Conservation (phyloP, 35 echinoderm and acorn worm genomes). For the Heliocidaris erythrogramma region DNA sequence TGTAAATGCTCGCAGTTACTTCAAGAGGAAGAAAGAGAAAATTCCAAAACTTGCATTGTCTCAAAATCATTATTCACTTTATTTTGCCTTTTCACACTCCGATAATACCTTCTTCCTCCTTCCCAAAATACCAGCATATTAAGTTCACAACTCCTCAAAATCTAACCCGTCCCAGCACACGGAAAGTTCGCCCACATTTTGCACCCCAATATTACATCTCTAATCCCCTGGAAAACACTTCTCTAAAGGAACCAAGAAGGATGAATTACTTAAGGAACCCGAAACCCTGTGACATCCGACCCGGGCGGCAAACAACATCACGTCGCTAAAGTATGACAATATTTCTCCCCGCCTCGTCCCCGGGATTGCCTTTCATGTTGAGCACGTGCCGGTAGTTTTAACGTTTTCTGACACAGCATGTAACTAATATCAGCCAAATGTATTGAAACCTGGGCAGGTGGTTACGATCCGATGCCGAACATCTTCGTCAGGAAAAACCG, state of each 20-base stretch:
- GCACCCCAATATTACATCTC: neutral
- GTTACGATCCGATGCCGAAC: neutral
- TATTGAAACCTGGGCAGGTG: slow-evolving; percentile 15
- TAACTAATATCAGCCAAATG: neutral
- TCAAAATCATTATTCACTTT: neutral
- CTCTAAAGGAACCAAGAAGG: neutral
- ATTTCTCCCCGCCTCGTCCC: neutral
- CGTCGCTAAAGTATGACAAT: neutral
- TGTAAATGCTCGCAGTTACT: no score
- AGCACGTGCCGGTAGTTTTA: neutral
- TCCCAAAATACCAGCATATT: neutral
- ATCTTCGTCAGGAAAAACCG: neutral
- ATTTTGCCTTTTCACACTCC: neutral
- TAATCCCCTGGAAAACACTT: neutral
- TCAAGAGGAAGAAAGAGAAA: no score
- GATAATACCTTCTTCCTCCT: neutral
- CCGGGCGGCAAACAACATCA: neutral
- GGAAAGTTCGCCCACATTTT: neutral
- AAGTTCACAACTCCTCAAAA: neutral
- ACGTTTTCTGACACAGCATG: slow-evolving; percentile 6
- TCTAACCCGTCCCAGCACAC: neutral
- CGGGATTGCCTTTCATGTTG: neutral
- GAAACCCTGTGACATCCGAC: neutral
- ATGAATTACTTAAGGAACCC: neutral
- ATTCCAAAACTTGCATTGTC: no score